Base-by-base conservation (phyloP, 1,140 invertebrate species). In the Megathymus violae region DNA sequence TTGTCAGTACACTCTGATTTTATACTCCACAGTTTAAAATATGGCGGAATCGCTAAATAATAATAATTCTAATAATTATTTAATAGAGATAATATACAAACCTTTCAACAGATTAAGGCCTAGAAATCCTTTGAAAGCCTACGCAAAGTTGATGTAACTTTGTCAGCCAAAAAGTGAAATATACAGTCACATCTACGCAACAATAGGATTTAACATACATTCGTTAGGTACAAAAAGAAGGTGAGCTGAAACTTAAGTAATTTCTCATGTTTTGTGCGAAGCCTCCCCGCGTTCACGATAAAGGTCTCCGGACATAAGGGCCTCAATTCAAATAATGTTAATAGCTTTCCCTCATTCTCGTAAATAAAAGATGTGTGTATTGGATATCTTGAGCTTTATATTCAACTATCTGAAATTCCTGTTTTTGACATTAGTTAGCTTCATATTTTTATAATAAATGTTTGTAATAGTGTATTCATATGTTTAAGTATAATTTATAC, bases 201-300 rank as follows among this genome's bases (percentile, higher is more conserved):
- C 25, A 48, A 48, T 31, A 31, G 13, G 25, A 27, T 31, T 48
- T 14, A 27, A 11, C 52, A 44, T n/a, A 54, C 19, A 41, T 54
- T 54, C 25, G 19, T 41, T 14, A 4, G 19, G 4, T 15, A 43
- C 19, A 27, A 50, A 25, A 41, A 56, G n/a, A 56, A 43, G 52
- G 52, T 56, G 25, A 56, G 22, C 14, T 31, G 40, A 17, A 16
- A 31, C 40, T 56, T 44, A 31, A 56, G 52, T 56, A 56, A 56
- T 56, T 44, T 56, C 14, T 56, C 52, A 44, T 56, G 52, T 56
- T 44, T 56, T 56, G 40, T 25, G 14, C 52, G 25, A 56, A 44
- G 7, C 52, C 40, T 11, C 16, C 13, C 9, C 17, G n/a, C 40
- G 40, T 41, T 41, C 50, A 52, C 50, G 50, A 52, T 34, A 50